Evolutionary conservation across 2,113 vertebrate species (phyloP).

Genomic region (Clarias batrachus): DNA sequence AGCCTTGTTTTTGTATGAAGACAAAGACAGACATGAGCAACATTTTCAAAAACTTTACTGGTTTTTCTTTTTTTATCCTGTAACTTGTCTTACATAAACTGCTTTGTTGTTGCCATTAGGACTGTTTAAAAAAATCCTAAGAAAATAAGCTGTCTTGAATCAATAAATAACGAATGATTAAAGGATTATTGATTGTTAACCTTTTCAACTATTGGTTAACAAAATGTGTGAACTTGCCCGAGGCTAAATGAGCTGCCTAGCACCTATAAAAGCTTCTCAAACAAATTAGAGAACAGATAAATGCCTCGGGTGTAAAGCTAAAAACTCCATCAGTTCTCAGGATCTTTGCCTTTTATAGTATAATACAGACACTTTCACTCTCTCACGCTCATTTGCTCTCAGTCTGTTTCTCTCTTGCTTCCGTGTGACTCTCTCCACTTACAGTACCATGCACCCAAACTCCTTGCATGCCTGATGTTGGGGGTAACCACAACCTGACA

Average conservation of each 20-base stretch:
- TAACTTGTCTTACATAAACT: no score
- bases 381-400: background rate
- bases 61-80: no score
- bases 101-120: no score
- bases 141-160: no score
- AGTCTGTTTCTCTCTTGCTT: background rate
- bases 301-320: background rate
- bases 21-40: no score
- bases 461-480: background rate
- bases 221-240: no score
- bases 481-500: background rate
- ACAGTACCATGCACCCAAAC: background rate
- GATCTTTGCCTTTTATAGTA: background rate
- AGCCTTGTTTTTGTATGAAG: no score
- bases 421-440: background rate
- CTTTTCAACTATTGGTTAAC: no score
- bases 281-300: background rate
- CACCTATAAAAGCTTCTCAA: background rate
- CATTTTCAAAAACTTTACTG: no score
- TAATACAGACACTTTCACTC: background rate
- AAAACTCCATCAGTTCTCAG: background rate
- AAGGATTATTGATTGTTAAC: no score
- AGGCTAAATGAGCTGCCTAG: background rate
- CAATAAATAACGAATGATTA: no score
- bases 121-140: no score